Evolutionary conservation across 2,888 invertebrate genomes (phyloP).

Genomic region (Lepidocyrtinus sp.): DNA sequence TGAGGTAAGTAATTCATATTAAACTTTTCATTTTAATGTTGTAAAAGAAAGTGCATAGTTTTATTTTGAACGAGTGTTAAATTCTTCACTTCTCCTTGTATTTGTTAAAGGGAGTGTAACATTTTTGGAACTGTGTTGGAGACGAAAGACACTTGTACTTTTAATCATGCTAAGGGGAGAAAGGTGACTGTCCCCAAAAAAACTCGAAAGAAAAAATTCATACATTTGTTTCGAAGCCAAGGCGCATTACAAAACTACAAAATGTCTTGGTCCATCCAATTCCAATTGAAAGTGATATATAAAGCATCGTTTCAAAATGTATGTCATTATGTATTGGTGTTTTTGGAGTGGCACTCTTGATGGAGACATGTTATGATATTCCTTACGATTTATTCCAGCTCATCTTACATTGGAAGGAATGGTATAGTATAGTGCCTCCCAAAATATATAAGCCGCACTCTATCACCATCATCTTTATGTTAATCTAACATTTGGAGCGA

Average conservation of each 20-base stretch:
- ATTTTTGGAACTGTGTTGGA: too few species aligned
- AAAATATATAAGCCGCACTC: background rate
- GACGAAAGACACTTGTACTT: constrained; percentile 28
- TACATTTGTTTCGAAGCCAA: constrained; percentile 35
- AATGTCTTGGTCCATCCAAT: background rate
- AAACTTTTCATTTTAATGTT: background rate
- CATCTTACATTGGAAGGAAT: constrained; percentile 36
- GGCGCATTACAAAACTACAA: background rate
- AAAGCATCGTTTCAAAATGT: constrained; percentile 15
- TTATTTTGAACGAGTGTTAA: background rate
- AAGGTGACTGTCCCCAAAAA: constrained; percentile 56
- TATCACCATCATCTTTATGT: background rate
- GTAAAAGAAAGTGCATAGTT: background rate
- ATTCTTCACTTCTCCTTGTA: too few species aligned
- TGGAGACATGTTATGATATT: constrained; percentile 48
- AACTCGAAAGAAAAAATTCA: constrained; percentile 28
- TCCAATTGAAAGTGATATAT: background rate
- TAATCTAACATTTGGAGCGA: background rate
- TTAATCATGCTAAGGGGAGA: constrained; percentile 10
- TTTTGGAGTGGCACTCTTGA: constrained; percentile 22
- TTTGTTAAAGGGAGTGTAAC: too few species aligned
- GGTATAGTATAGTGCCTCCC: too few species aligned
- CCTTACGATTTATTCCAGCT: constrained; percentile 48
- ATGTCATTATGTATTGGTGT: constrained; percentile 24
- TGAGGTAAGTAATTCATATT: background rate